phyloP scores from a whole-genome alignment of 2,888 invertebrate species.

The Parthenolecanium corni region DNA sequence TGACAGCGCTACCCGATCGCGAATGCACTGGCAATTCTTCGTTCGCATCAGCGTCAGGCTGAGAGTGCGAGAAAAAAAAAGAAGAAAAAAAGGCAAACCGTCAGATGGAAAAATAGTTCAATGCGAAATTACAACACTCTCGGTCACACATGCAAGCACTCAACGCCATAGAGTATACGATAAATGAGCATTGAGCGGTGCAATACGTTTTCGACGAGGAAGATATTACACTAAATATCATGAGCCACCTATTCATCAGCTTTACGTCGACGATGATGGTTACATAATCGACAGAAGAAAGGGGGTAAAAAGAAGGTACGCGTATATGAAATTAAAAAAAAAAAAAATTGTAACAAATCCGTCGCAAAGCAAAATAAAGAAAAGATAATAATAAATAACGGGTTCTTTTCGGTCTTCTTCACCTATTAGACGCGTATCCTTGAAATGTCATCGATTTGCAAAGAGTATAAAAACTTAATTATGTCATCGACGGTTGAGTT shows the following conservation, averaged over 20 bases:
- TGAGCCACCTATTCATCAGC: no score
- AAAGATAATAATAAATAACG: neutral
- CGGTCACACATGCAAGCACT: conserved; percentile 28
- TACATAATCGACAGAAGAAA: conserved; percentile 42
- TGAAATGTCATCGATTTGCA: neutral
- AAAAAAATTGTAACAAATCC: conserved; percentile 7
- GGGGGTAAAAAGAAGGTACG: conserved; percentile 51
- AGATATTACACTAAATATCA: no score
- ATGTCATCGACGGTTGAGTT: neutral
- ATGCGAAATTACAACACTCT: no score
- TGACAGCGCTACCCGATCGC: conserved; percentile 13
- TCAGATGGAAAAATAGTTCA: no score
- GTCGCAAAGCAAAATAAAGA: neutral
- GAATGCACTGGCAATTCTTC: conserved; percentile 6
- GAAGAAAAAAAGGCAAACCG: neutral
- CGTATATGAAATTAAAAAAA: conserved; percentile 32
- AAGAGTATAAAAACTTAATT: neutral
- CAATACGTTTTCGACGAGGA: no score
- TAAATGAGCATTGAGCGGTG: no score
- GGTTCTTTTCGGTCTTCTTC: neutral
- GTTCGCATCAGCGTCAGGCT: conserved; percentile 14
- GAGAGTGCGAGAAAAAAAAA: neutral
- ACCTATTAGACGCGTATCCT: neutral
- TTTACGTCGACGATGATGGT: conserved; percentile 32
- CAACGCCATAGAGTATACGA: no score